Percentiles rank a stretch among this genome's conserved stretches.
These are phyloP conservation scores for Epinephelus fuscoguttatus DNA, from an alignment of 2,113 vertebrate genomes.

Conservation along the genomic window DNA sequence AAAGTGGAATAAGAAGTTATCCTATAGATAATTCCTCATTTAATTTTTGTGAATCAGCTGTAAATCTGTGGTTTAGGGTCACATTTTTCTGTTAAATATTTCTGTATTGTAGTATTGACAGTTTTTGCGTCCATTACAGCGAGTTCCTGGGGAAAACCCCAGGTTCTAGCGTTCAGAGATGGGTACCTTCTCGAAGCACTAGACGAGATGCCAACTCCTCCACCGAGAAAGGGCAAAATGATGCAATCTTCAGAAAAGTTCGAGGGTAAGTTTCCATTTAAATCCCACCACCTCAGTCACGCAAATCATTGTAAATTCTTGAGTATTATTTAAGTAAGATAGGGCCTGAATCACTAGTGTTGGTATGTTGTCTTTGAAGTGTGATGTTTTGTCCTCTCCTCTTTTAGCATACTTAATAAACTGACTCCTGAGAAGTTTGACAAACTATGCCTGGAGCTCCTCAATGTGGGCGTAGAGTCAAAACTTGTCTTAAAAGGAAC, in stretches of 20 bases:
- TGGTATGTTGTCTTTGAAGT: not conserved
- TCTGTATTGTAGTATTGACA: not conserved
- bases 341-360: not conserved
- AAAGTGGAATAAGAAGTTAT: too few relatives aligned
- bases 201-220: slow-evolving; percentile 99
- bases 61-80: too few relatives aligned
- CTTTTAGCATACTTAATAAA: slow-evolving; percentile 98
- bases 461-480: slow-evolving; percentile 99
- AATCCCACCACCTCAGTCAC: not conserved
- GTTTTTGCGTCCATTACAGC: slow-evolving; percentile 80
- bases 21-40: too few relatives aligned
- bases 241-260: slow-evolving; percentile 99
- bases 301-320: not conserved
- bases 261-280: slow-evolving; percentile 89
- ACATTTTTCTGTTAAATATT: not conserved
- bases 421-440: slow-evolving; percentile 99
- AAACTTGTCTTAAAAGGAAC: slow-evolving; percentile 99
- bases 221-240: slow-evolving; percentile 97
- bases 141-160: slow-evolving; percentile 99
- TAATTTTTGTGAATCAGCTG: too few relatives aligned
- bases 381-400: not conserved
- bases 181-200: slow-evolving; percentile 99
- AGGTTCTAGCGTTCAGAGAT: slow-evolving; percentile 99
- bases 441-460: slow-evolving; percentile 99
- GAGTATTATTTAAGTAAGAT: not conserved